These are phyloP conservation scores for Myiothlypis coronata DNA, from an alignment of 2,797 vertebrate species.

Conservation along the genomic window DNA sequence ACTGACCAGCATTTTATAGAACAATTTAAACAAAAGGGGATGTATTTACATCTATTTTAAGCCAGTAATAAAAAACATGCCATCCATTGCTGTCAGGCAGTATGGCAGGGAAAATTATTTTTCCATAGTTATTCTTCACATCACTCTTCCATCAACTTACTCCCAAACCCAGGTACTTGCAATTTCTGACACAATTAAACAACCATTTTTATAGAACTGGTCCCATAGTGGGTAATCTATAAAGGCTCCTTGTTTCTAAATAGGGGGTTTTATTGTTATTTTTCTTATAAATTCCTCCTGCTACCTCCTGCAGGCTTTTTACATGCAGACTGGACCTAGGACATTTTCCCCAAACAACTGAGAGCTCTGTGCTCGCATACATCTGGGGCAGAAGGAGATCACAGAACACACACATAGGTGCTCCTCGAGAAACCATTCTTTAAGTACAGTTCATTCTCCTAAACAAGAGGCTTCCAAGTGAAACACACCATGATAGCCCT, in stretches of 20 bases:
- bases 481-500: neutral
- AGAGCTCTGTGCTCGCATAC: neutral
- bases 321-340: neutral
- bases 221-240: neutral
- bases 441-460: neutral
- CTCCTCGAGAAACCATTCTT: neutral
- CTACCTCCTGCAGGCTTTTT: constrained; percentile 31
- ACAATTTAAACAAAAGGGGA: neutral
- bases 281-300: constrained; percentile 56
- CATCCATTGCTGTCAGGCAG: neutral
- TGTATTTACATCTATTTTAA: neutral
- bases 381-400: neutral
- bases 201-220: constrained; percentile 2
- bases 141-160: neutral
- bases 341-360: neutral
- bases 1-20: neutral
- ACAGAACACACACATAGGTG: neutral
- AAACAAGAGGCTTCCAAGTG: neutral
- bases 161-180: neutral
- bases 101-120: neutral
- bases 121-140: neutral
- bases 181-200: neutral
- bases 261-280: neutral
- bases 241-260: constrained; percentile 31
- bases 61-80: neutral